A percentile compares a stretch with the other conserved stretches of the same genome.
These are phyloP conservation scores for Gallinago solitaria DNA, from an alignment of 2,797 vertebrate species.

Conservation along the genomic window DNA sequence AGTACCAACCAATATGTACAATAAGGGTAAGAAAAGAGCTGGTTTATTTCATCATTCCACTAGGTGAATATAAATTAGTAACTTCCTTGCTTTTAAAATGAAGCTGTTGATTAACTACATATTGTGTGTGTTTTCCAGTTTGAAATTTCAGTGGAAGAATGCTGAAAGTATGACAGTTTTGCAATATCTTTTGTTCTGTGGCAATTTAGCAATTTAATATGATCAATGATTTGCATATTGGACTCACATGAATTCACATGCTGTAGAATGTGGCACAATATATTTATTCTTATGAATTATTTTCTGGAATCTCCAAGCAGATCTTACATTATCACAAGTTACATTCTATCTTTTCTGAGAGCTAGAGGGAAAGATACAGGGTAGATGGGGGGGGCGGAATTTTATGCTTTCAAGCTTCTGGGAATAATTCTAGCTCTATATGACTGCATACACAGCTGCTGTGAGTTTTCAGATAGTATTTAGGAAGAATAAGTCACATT, in stretches of 20 bases:
- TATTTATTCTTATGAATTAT: neutral
- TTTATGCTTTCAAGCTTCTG: neutral
- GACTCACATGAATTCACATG: neutral
- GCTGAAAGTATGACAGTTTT: neutral
- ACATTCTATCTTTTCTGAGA: neutral
- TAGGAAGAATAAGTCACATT: neutral
- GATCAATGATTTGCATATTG: neutral
- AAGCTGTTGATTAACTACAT: neutral
- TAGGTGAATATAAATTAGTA: neutral
- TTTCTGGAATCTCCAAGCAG: neutral
- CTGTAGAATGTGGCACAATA: neutral
- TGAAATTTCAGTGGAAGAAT: neutral
- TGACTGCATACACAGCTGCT: neutral
- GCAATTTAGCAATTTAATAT: neutral
- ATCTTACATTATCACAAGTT: neutral
- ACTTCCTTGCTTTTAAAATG: neutral
- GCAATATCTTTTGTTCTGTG: neutral
- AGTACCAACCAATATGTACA: constrained; percentile 99
- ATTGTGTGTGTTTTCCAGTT: neutral
- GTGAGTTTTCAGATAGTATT: neutral
- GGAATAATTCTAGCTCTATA: neutral
- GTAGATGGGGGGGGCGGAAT: neutral
- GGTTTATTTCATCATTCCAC: neutral
- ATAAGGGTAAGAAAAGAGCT: constrained; percentile 86
- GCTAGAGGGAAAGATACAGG: neutral